phyloP scores from a whole-genome alignment of 2,113 vertebrate species.

The Chrysochloris asiatica region DNA sequence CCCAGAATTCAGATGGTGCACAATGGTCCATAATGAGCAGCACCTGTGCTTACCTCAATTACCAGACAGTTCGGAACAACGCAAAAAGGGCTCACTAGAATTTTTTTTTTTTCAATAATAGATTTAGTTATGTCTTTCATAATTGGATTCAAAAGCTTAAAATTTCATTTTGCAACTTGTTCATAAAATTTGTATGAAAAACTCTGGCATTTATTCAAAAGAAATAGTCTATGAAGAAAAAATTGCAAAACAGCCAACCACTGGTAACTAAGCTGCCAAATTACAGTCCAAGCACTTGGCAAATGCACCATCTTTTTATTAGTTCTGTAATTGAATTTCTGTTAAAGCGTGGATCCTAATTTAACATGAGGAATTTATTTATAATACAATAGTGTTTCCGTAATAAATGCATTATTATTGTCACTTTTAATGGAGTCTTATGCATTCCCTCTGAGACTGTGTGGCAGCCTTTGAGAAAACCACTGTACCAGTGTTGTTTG shows the following conservation, averaged over 20 bases:
- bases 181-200: slow-evolving; percentile 86
- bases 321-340: slow-evolving; percentile 92
- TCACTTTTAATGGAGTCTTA: slow-evolving; percentile 87
- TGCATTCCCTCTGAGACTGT: slow-evolving; percentile 85
- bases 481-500: slow-evolving; percentile 86
- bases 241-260: slow-evolving; percentile 85
- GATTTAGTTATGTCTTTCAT: slow-evolving; percentile 86
- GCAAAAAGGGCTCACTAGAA: slow-evolving; percentile 84
- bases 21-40: slow-evolving; percentile 89
- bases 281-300: slow-evolving; percentile 87
- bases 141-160: slow-evolving; percentile 88
- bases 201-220: slow-evolving; percentile 87
- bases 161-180: slow-evolving; percentile 88
- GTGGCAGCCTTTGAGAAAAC: slow-evolving; percentile 84
- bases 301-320: slow-evolving; percentile 87
- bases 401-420: slow-evolving; percentile 90
- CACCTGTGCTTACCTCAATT: slow-evolving; percentile 91
- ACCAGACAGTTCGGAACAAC: slow-evolving; percentile 81
- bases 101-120: slow-evolving; percentile 85
- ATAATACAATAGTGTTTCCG: slow-evolving; percentile 87
- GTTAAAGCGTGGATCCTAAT: slow-evolving; percentile 87
- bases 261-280: slow-evolving; percentile 88
- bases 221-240: slow-evolving; percentile 83
- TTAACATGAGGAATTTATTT: slow-evolving; percentile 90
- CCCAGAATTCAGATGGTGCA: slow-evolving; percentile 87